Percentiles rank a stretch among this genome's conserved stretches.
phyloP scores from a whole-genome alignment of 2,797 vertebrate genomes.

The Phaenicophaeus curvirostris region DNA sequence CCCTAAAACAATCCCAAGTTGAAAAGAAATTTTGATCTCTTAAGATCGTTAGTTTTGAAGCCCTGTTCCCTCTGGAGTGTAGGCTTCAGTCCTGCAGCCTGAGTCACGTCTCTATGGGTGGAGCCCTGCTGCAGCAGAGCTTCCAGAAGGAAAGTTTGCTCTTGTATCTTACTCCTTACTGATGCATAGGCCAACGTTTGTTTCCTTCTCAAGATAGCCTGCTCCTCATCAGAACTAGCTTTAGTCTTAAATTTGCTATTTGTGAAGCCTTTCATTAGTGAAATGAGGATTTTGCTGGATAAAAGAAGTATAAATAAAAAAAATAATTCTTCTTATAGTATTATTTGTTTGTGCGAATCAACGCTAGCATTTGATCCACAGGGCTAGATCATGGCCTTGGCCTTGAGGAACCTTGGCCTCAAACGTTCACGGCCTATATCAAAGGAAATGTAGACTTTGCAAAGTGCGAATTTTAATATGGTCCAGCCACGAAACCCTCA shows the following conservation, averaged over 20 bases:
- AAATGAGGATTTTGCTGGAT: neutral
- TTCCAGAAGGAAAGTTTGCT: neutral
- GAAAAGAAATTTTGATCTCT: neutral
- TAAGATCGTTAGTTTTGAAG: neutral
- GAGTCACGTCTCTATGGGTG: fast-evolving
- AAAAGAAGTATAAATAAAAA: neutral
- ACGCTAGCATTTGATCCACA: neutral
- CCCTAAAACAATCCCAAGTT: fast-evolving
- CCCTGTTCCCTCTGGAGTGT: fast-evolving
- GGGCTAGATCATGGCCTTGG: neutral
- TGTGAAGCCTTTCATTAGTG: neutral
- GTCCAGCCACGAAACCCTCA: neutral
- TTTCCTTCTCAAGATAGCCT: neutral
- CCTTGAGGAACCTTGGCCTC: neutral
- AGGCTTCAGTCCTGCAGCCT: neutral
- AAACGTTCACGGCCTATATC: neutral
- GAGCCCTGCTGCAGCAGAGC: neutral
- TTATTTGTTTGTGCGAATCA: neutral
- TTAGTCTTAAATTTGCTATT: neutral
- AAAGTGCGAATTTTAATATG: neutral
- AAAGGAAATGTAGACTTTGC: neutral
- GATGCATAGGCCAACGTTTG: neutral
- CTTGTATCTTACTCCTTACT: neutral
- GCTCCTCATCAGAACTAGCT: neutral
- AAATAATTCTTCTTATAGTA: neutral